A percentile compares a stretch with the other conserved stretches of the same genome.
phyloP scores from a whole-genome alignment of 1,140 invertebrate species.

The Acromyrmex echinatior region DNA sequence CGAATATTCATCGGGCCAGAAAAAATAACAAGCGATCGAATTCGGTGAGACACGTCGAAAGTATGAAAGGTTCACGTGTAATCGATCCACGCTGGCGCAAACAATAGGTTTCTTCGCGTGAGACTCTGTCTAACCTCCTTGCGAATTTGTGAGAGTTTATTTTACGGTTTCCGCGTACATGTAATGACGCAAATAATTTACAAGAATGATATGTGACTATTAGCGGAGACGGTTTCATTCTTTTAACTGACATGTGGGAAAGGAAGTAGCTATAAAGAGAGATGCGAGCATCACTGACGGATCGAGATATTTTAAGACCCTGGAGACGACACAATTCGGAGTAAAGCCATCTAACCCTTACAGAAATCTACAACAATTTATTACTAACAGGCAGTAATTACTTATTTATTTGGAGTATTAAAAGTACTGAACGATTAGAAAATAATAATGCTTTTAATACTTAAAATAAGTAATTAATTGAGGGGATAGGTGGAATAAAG shows the following conservation, averaged over 20 bases:
- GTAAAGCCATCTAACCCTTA: background rate
- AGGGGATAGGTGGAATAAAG: too few species aligned
- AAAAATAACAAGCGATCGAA: slow-evolving; percentile 57
- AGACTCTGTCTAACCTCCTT: background rate
- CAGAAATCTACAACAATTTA: too few species aligned
- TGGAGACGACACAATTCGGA: background rate
- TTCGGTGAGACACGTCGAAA: background rate
- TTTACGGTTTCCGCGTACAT: background rate
- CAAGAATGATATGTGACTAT: background rate
- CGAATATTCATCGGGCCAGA: slow-evolving; percentile 58
- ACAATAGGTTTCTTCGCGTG: background rate
- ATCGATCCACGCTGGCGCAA: slow-evolving; percentile 5
- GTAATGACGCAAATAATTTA: slow-evolving; percentile 8
- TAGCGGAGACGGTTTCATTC: slow-evolving; percentile 22
- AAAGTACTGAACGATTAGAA: too few species aligned
- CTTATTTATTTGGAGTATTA: too few species aligned
- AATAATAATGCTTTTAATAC: too few species aligned
- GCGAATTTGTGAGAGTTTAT: slow-evolving; percentile 1
- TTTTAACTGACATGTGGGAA: slow-evolving; percentile 28
- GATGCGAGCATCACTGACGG: slow-evolving; percentile 1
- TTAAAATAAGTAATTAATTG: too few species aligned
- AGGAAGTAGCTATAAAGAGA: background rate
- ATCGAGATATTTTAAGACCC: background rate
- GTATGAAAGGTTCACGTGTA: background rate
- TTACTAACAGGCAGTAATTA: too few species aligned